Evolutionary conservation across 2,797 vertebrate species (phyloP).

Genomic region (Microchirus variegatus): DNA sequence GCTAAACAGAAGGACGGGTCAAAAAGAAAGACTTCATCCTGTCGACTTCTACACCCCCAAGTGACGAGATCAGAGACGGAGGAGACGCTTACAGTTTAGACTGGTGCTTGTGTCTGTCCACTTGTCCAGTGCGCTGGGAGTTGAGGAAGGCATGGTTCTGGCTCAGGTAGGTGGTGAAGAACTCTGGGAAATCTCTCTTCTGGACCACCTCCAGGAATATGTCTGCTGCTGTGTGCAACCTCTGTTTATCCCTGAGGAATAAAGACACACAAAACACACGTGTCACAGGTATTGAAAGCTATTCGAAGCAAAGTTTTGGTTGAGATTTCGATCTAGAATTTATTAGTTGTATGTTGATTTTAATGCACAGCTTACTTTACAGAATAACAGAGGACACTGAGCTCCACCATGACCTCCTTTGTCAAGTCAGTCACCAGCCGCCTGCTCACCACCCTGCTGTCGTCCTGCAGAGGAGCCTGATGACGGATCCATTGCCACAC

Average conservation of each 20-base stretch:
- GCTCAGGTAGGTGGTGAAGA: conserved; percentile 81
- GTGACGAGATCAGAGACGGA: too few relatives aligned
- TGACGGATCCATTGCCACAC: conserved; percentile 85
- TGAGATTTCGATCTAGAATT: too few relatives aligned
- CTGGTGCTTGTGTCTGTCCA: background rate
- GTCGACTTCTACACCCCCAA: too few relatives aligned
- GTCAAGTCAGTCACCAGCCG: conserved; percentile 68
- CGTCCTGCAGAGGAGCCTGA: conserved; percentile 77
- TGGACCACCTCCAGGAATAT: conserved; percentile 80
- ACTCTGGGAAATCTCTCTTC: conserved; percentile 80
- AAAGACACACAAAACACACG: conserved; percentile 1
- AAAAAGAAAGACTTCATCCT: too few relatives aligned
- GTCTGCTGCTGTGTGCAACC: conserved; percentile 58
- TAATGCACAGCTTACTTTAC: conserved; percentile 51
- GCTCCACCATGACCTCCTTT: conserved; percentile 58
- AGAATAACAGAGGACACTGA: conserved; percentile 39
- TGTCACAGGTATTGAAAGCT: too few relatives aligned
- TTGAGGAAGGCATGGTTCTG: conserved; percentile 78
- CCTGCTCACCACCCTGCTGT: conserved; percentile 68
- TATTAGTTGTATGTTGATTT: too few relatives aligned
- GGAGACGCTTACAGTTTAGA: conserved; percentile 64
- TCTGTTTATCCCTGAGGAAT: conserved; percentile 62
- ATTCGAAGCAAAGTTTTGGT: too few relatives aligned
- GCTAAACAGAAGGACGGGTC: too few relatives aligned
- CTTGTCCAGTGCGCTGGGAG: background rate